Evolutionary conservation across 2,797 vertebrate genomes (phyloP), one percentile per base, ranked within the genome.

Genomic region (Chiroxiphia lanceolata): DNA sequence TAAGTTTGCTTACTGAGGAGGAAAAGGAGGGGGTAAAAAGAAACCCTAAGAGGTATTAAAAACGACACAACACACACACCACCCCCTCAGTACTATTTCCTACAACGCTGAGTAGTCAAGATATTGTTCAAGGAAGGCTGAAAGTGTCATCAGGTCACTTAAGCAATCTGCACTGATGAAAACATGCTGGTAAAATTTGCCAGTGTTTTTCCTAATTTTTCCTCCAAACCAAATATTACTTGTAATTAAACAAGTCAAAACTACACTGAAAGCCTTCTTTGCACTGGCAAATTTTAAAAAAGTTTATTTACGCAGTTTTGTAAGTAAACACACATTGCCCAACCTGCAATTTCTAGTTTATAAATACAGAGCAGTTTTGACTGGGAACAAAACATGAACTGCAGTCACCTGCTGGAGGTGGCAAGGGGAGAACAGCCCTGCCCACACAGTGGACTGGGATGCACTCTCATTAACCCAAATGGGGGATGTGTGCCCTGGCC

Each of bases 401-500:
- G 64, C 80, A 85, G 88, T 74, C 82, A 88, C 90, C 93, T 89
- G 85, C 53, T 83, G 34, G 85, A 87, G 80, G 71, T 67, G 19
- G 63, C 70, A 40, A 54, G 36, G n/a, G 45, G 34, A 93, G 48
- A 67, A 79, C 1, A 48, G 77, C 34, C 44, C 67, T 12, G 22
- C 17, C 33, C 79, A 83, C 1, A 4, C 45, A 48, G 51, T 51
- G 78, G 60, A 91, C 90, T 83, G 75, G 88, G 93, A 94, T 84
- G 90, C 53, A 40, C 83, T 44, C 89, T 92, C 90, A 84, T 92
- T 96, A 94, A 87, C 68, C 38, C 88, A 50, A 64, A 83, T 34
- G 45, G 75, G 44, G 87, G 54, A 56, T 10, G 45, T 29, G 69
- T 64, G 77, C 20, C 68, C 74, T 29, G 33, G 34, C 81, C 70